Evolutionary conservation across 2,113 vertebrate species (phyloP).

Genomic region (Hydropotes inermis): DNA sequence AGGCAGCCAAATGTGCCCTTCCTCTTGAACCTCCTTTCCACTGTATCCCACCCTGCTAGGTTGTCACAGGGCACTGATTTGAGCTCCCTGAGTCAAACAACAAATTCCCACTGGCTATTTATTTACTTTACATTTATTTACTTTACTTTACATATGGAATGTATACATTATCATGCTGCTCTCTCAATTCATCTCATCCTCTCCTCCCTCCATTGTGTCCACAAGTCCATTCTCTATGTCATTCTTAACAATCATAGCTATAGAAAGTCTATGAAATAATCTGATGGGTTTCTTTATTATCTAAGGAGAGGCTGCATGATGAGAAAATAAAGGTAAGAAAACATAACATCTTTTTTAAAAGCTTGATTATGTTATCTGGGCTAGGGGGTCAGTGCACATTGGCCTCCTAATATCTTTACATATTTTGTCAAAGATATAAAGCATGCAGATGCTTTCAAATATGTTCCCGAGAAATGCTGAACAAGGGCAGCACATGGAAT

Average conservation of each 20-base stretch:
- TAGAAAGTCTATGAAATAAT: background rate
- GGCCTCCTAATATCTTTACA: background rate
- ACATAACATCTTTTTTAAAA: background rate
- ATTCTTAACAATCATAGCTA: background rate
- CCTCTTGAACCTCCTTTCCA: background rate
- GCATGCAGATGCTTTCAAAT: background rate
- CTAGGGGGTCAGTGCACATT: background rate
- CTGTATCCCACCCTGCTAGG: background rate
- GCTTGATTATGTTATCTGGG: background rate
- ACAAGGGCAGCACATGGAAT: background rate
- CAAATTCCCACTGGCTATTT: background rate
- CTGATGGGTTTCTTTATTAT: background rate
- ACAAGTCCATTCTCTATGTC: background rate
- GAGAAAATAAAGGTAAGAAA: background rate
- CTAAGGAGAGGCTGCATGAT: background rate
- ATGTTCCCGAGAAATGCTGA: background rate
- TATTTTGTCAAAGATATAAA: background rate
- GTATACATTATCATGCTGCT: background rate
- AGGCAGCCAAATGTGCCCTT: background rate
- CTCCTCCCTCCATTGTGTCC: background rate
- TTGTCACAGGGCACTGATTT: background rate
- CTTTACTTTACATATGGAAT: background rate
- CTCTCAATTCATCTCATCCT: background rate
- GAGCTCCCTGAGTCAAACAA: background rate
- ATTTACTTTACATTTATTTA: background rate